Evolutionary conservation across 2,797 vertebrate genomes (phyloP), one percentile per base, ranked within the genome.

Genomic region (Chanos chanos): DNA sequence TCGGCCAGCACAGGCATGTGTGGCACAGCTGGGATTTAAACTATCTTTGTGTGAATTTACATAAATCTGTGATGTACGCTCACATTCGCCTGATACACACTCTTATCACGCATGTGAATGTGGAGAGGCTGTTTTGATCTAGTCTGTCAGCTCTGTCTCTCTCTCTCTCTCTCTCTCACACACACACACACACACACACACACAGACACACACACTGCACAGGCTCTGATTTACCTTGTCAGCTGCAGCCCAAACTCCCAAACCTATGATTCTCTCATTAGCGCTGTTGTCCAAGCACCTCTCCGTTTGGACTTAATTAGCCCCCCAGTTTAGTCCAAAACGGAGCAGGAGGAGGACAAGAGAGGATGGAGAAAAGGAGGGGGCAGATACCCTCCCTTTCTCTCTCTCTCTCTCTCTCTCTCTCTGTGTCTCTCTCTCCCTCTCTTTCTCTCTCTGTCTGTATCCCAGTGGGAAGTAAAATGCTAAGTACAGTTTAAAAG

Each of bases 211-310:
- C 22, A 54, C 59, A 30, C 21, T 51, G 43, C 43, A 62, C 44
- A 52, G 67, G 40, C 66, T 74, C 60, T 59, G 49, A 61, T 70
- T 57, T 70, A 61, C 59, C 61, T 60, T 64, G 71, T 77, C 64
- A 61, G 61, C 66, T 52, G 61, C 55, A 40, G 52, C 83, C 80
- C 84, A 80, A 81, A 86, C 84, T 84, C 87, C 89, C 86, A 83
- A 80, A 83, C 76, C 85, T 79, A 89, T 90, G 86, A 90, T 91
- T 87, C 81, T 81, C 81, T 90, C 82, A 86, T 91, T 89, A 89
- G 84, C 78, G 80, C 79, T 74, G 70, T 81, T 83, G 86, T 89
- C 84, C 84, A 84, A 85, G 80, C 73, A 73, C 78, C 88, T 84
- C 82, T 83, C 59, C 70, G 80, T 77, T 81, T 79, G 85, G 77